Evolutionary conservation across 2,888 invertebrate genomes (phyloP).

Genomic region (Harmothoe impar): DNA sequence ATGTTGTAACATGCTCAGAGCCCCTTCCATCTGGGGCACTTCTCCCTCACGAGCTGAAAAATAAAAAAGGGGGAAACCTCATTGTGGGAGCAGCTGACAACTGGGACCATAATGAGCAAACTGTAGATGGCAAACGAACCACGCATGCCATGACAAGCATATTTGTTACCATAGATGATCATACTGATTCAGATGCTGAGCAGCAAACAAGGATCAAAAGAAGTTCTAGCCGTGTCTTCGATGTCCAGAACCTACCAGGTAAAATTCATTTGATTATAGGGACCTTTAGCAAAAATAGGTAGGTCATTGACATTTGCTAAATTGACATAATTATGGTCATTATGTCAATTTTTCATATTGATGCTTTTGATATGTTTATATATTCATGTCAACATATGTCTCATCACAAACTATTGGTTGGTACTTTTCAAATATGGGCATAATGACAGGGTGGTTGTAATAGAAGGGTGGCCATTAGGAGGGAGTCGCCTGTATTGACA

Average conservation of each 20-base stretch:
- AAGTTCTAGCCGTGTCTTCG: neutral
- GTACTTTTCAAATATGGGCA: no score
- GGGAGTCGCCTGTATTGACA: neutral
- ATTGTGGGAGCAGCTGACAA: constrained; percentile 52
- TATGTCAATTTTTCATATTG: no score
- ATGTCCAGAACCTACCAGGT: constrained; percentile 22
- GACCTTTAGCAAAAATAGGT: neutral
- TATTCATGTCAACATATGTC: no score
- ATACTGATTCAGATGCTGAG: neutral
- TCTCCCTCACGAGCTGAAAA: constrained; percentile 30
- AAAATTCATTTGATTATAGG: neutral
- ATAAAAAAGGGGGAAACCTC: constrained; percentile 39
- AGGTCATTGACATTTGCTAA: no score
- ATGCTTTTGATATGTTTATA: no score
- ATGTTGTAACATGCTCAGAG: neutral
- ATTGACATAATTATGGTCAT: no score
- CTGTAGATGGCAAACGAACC: constrained; percentile 45
- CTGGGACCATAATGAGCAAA: constrained; percentile 61
- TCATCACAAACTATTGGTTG: no score
- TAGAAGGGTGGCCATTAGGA: no score
- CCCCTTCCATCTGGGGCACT: neutral
- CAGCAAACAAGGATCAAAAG: neutral
- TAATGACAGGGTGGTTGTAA: no score
- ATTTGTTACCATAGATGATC: neutral
- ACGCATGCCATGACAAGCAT: constrained; percentile 54